Conservation (phyloP, 2,797 vertebrate genomes). For the Lacerta bilineata region DNA sequence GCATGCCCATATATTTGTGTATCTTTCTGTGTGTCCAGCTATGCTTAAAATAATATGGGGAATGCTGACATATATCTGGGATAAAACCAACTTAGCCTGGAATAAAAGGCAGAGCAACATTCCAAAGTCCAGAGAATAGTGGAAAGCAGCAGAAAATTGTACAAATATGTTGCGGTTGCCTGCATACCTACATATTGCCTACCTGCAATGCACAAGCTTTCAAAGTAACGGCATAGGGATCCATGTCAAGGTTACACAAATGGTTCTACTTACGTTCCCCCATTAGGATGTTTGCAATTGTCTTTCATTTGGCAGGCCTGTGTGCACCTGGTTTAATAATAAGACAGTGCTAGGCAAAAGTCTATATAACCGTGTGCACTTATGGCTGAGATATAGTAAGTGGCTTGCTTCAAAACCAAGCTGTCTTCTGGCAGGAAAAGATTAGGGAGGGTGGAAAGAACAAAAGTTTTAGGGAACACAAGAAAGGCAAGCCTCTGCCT, state of each 20-base stretch:
- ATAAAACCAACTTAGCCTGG: too few species aligned
- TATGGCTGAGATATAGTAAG: neutral
- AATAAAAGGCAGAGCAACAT: too few species aligned
- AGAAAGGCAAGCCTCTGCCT: neutral
- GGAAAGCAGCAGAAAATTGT: too few species aligned
- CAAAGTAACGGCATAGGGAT: neutral
- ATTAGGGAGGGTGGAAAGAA: neutral
- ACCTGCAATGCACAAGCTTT: too few species aligned
- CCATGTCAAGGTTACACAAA: neutral
- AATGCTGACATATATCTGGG: too few species aligned
- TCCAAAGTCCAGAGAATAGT: too few species aligned
- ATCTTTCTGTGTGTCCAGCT: too few species aligned
- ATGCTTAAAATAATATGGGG: too few species aligned
- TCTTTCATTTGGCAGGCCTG: neutral
- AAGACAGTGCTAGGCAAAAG: neutral
- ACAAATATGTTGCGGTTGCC: neutral
- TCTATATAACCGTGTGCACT: neutral
- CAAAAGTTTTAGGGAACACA: constrained; percentile 20
- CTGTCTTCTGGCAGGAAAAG: constrained; percentile 7
- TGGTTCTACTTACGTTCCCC: neutral
- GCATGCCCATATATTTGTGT: too few species aligned
- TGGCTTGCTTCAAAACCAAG: constrained; percentile 7
- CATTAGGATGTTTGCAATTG: neutral
- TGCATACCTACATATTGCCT: neutral
- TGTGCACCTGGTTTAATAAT: neutral